phyloP scores from a whole-genome alignment of 2,888 invertebrate genomes.

The Meganola albula region DNA sequence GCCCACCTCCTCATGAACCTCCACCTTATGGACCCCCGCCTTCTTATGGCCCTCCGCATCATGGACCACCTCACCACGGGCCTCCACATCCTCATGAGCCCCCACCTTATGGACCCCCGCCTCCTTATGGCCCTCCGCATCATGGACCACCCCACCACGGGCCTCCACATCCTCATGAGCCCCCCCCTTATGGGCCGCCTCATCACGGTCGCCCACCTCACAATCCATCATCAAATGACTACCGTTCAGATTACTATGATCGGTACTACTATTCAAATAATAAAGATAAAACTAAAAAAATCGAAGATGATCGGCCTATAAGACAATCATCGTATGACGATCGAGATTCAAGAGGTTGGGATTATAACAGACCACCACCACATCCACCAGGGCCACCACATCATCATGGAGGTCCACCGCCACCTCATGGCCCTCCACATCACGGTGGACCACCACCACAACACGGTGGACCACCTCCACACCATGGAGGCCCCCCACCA shows the following conservation, averaged over 20 bases:
- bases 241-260: constrained; percentile 12
- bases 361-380: constrained; percentile 10
- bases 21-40: constrained; percentile 9
- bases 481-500: constrained; percentile 8
- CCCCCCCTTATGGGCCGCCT: constrained; percentile 3
- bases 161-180: constrained; percentile 1
- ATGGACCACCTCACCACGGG: constrained; percentile 4
- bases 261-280: constrained; percentile 1
- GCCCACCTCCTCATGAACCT: constrained; percentile 6
- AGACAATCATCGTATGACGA: constrained; percentile 12
- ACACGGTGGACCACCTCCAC: constrained; percentile 15
- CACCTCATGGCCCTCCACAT: constrained; percentile 7
- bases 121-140: background rate
- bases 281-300: constrained; percentile 1
- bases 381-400: constrained; percentile 10
- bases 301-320: constrained; percentile 16
- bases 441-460: constrained; percentile 4
- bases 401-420: constrained; percentile 8
- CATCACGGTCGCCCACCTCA: constrained; percentile 8
- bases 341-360: constrained; percentile 1
- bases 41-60: constrained; percentile 9
- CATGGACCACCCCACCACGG: constrained; percentile 2
- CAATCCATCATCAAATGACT: constrained; percentile 11
- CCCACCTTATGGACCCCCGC: background rate
- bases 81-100: background rate